These are phyloP conservation scores for Cynocephalus volans DNA, from an alignment of 2,113 vertebrate species.

Conservation along the genomic window DNA sequence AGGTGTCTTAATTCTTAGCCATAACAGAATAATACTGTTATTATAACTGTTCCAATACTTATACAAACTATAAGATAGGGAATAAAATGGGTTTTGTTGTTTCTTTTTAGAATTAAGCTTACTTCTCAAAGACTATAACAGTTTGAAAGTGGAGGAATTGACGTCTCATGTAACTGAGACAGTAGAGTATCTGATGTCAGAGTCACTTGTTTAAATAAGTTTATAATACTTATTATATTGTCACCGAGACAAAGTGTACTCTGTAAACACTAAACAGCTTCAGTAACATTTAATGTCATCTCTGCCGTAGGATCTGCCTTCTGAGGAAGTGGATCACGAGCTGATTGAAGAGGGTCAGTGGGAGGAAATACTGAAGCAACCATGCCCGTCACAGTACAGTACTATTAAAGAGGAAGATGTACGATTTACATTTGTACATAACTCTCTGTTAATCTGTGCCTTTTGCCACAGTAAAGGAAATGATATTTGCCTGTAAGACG, in stretches of 20 bases:
- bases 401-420: conserved; percentile 97
- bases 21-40: no score
- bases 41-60: neutral
- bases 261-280: no score
- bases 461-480: neutral
- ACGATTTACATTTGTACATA: conserved; percentile 22
- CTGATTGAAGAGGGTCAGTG: conserved; percentile 94
- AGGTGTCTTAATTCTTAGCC: neutral
- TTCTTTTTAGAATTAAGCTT: neutral
- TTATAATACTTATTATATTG: neutral
- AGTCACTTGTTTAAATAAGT: neutral
- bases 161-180: neutral
- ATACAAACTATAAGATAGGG: neutral
- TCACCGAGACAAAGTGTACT: neutral
- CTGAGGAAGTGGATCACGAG: conserved; percentile 92
- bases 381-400: conserved; percentile 93
- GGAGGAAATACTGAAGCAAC: conserved; percentile 94
- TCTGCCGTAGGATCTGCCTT: conserved; percentile 92
- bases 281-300: neutral
- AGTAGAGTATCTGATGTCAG: neutral
- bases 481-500: neutral
- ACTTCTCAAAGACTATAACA: neutral
- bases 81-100: neutral
- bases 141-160: neutral
- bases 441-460: neutral